These are phyloP conservation scores for Battus philenor DNA, from an alignment of 1,140 invertebrate species.

Conservation along the genomic window DNA sequence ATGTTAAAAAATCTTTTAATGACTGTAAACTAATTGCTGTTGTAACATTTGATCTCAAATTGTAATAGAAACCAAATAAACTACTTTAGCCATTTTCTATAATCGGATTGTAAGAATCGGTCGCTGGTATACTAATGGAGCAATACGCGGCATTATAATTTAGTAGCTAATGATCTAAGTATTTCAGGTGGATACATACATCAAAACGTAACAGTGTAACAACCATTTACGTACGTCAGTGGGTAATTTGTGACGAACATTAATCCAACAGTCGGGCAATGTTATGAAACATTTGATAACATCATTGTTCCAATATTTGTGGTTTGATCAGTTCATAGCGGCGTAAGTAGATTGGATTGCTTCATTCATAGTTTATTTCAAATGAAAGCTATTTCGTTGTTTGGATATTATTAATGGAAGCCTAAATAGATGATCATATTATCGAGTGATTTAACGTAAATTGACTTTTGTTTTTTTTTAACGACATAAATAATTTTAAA, in stretches of 20 bases:
- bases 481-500: not conserved
- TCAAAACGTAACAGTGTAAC: constrained; percentile 20
- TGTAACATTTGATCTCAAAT: too few relatives aligned
- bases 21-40: too few relatives aligned
- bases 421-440: constrained; percentile 1
- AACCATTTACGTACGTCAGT: constrained; percentile 27
- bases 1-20: too few relatives aligned
- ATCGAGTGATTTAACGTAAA: constrained; percentile 1
- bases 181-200: not conserved
- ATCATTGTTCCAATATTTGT: constrained; percentile 22
- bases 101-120: too few relatives aligned
- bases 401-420: constrained; percentile 15
- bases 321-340: constrained; percentile 21
- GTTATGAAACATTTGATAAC: constrained; percentile 27
- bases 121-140: too few relatives aligned
- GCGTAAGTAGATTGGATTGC: constrained; percentile 30
- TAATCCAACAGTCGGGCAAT: constrained; percentile 35
- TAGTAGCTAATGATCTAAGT: not conserved
- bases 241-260: constrained; percentile 31
- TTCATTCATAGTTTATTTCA: constrained; percentile 25
- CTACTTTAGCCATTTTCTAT: too few relatives aligned
- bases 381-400: constrained; percentile 6
- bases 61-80: too few relatives aligned
- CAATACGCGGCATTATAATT: too few relatives aligned
- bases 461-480: not conserved